A percentile compares a stretch with the other conserved stretches of the same genome.
These are phyloP conservation scores for Meteorus cinctellus DNA, from an alignment of 2,888 invertebrate species.

Conservation along the genomic window DNA sequence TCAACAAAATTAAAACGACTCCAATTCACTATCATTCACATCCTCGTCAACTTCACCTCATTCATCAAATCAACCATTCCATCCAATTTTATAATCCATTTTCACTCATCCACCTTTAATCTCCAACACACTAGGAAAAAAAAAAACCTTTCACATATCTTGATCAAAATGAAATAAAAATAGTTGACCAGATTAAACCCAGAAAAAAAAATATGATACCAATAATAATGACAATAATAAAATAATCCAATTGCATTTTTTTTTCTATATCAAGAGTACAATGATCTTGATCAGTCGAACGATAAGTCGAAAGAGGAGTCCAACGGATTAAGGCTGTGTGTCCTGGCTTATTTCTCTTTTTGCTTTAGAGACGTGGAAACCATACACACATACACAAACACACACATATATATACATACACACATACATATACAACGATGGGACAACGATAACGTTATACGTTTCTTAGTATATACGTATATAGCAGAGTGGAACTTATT, in stretches of 20 bases:
- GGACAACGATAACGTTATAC: constrained; percentile 19
- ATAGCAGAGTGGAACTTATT: constrained; percentile 9
- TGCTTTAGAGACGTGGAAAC: not conserved
- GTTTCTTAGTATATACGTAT: constrained; percentile 5
- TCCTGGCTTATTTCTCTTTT: constrained; percentile 23
- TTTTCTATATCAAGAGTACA: constrained; percentile 42
- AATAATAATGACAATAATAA: not conserved
- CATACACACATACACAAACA: not conserved
- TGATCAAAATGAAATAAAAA: not conserved
- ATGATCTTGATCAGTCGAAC: constrained; percentile 60
- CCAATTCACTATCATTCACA: not conserved
- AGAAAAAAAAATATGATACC: not conserved
- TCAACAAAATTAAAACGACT: not conserved
- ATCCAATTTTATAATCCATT: not conserved
- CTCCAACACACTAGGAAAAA: not conserved
- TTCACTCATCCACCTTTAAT: not conserved
- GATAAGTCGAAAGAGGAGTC: constrained; percentile 55
- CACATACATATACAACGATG: not conserved
- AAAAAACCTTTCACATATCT: not conserved
- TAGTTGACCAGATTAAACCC: not conserved
- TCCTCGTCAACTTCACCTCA: not conserved
- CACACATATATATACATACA: not conserved
- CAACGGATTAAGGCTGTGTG: constrained; percentile 48
- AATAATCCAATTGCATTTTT: constrained; percentile 14
- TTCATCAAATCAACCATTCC: not conserved